These are phyloP conservation scores for Leptopilina clavipes DNA, from an alignment of 1,140 invertebrate species.

Conservation along the genomic window DNA sequence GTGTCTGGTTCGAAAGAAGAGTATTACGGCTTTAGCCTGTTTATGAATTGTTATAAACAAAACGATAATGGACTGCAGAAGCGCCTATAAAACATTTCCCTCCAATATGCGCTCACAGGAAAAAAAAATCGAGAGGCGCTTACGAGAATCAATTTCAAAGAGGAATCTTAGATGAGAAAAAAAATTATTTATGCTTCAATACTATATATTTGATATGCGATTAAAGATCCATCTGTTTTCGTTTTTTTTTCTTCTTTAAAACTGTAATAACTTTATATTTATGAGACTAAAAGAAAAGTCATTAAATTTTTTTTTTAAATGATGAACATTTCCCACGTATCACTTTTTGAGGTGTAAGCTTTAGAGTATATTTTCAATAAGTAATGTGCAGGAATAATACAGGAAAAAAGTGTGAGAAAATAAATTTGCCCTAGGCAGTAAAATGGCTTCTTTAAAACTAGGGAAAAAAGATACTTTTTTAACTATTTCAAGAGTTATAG, in stretches of 20 bases:
- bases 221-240: slow-evolving; percentile 32
- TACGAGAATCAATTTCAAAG: slow-evolving; percentile 44
- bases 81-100: slow-evolving; percentile 66
- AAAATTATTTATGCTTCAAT: slow-evolving; percentile 29
- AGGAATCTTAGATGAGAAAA: slow-evolving; percentile 25
- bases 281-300: neutral
- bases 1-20: slow-evolving; percentile 65
- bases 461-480: too few species aligned
- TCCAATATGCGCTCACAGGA: slow-evolving; percentile 45
- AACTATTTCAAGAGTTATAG: too few species aligned
- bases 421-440: too few species aligned
- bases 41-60: slow-evolving; percentile 73
- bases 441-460: too few species aligned
- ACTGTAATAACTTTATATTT: slow-evolving; percentile 24
- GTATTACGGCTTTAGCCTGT: slow-evolving; percentile 71
- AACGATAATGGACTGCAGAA: slow-evolving; percentile 74
- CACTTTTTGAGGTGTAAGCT: too few species aligned
- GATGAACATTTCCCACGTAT: too few species aligned
- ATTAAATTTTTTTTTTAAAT: neutral
- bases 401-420: too few species aligned
- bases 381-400: too few species aligned
- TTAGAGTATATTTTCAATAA: too few species aligned
- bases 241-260: slow-evolving; percentile 6
- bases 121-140: slow-evolving; percentile 45
- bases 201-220: slow-evolving; percentile 7